These are phyloP conservation scores for Chloroceryle aenea DNA, from an alignment of 2,113 vertebrate genomes.

Conservation along the genomic window DNA sequence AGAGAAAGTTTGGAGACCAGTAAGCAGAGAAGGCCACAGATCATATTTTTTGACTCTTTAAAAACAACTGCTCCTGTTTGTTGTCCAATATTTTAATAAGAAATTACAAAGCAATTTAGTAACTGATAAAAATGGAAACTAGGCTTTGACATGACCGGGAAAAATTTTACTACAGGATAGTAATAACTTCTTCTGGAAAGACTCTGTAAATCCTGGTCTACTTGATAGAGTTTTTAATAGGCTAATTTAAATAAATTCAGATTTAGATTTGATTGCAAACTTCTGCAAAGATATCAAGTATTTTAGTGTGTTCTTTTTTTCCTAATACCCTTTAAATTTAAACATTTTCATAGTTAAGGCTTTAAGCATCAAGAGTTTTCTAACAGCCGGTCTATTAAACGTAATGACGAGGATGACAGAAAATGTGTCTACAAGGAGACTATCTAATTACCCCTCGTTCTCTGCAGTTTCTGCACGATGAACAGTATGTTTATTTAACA, in stretches of 20 bases:
- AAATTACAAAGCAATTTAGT: neutral
- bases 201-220: neutral
- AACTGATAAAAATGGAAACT: neutral
- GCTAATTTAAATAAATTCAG: neutral
- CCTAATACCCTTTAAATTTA: neutral
- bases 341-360: neutral
- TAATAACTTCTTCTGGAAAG: neutral
- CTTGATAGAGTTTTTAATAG: neutral
- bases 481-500: slow-evolving; percentile 2
- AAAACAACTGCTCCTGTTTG: neutral
- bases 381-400: slow-evolving; percentile 30
- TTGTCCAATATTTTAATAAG: neutral
- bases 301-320: neutral
- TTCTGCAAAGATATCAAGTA: neutral
- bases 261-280: neutral
- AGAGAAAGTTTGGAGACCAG: neutral
- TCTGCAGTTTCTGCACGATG: neutral
- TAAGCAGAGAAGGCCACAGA: neutral
- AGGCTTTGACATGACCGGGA: neutral
- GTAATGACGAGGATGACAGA: neutral
- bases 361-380: neutral
- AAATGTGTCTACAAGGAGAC: neutral
- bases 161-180: neutral
- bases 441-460: neutral
- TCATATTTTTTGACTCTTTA: neutral